Evolutionary conservation across 2,797 vertebrate genomes (phyloP), one percentile per base, ranked within the genome.

Genomic region (Acanthurus leucopareius): DNA sequence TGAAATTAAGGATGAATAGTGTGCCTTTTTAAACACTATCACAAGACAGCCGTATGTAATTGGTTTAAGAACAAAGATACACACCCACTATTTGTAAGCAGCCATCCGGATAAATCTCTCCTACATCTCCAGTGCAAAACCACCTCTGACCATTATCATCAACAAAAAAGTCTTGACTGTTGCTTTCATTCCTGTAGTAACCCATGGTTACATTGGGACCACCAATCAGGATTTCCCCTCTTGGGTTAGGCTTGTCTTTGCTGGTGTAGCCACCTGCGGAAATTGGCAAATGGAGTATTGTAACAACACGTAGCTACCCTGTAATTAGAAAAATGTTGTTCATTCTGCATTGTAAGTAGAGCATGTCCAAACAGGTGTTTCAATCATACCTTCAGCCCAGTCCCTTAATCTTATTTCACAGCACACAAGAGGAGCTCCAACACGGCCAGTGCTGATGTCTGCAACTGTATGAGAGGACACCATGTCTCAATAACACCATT

Each of bases 41-140:
- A 73, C 48, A 75, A 69, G 73, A 82, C 7, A 25, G 44, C 32
- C 32, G 1, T 53, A 10, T 7, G 4, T 9, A 3, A 19, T 10
- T 17, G 8, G 49, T 51, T 20, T 8, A 13, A 40, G 3, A 53
- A 22, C 11, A 52, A 38, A 45, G 5, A 44, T 59, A 92, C 96
- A 81, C 80, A 99, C 98, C 98, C 67, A 99, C 97, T 85, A 99
- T 99, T 86, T 99, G 97, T 22, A 99, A 95, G 90, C 98, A 99
- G 17, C 98, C 98, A 69, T 99, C 98, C 0, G 97, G 87, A 80
- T 98, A 96, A 73, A 99, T 90, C 86, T 98, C 97, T 56, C 98
- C 98, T 10, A 99, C 95, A 67, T 99, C 98, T 25, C 98, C 98
- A 2, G 98, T 99, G 80, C 97, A 98, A 94, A 99, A 99, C 98